These are phyloP conservation scores for Dione juno DNA, from an alignment of 2,888 invertebrate genomes.

Conservation along the genomic window DNA sequence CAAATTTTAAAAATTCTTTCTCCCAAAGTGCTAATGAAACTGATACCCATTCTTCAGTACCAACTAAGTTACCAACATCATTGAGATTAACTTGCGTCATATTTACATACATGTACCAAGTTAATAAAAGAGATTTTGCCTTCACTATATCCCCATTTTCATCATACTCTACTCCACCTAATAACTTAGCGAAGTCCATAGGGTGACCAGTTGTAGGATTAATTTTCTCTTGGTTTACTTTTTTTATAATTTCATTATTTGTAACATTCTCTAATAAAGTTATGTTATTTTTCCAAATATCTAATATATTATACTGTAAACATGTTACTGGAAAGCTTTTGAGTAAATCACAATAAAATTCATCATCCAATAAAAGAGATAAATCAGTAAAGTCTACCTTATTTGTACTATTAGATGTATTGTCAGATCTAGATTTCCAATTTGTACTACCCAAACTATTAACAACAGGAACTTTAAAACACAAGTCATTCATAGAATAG, in stretches of 20 bases:
- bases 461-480: conserved; percentile 76
- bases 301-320: conserved; percentile 86
- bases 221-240: conserved; percentile 82
- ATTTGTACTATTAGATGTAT: conserved; percentile 46
- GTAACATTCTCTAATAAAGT: conserved; percentile 80
- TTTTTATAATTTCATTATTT: conserved; percentile 84
- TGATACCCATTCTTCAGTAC: conserved; percentile 90
- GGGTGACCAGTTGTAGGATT: conserved; percentile 87
- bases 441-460: conserved; percentile 61
- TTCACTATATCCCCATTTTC: conserved; percentile 84
- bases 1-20: conserved; percentile 76
- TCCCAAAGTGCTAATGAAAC: conserved; percentile 85
- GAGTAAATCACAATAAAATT: conserved; percentile 86
- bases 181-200: conserved; percentile 84
- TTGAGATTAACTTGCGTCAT: conserved; percentile 86
- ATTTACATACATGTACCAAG: conserved; percentile 87
- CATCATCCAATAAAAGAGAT: conserved; percentile 80
- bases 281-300: conserved; percentile 87
- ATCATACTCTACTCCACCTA: conserved; percentile 85
- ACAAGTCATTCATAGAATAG: conserved; percentile 65
- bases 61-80: conserved; percentile 87
- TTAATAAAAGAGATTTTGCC: conserved; percentile 85
- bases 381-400: conserved; percentile 79
- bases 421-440: conserved; percentile 58
- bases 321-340: conserved; percentile 85